Evolutionary conservation across 2,888 invertebrate species (phyloP).

Genomic region (Sericinus montela): DNA sequence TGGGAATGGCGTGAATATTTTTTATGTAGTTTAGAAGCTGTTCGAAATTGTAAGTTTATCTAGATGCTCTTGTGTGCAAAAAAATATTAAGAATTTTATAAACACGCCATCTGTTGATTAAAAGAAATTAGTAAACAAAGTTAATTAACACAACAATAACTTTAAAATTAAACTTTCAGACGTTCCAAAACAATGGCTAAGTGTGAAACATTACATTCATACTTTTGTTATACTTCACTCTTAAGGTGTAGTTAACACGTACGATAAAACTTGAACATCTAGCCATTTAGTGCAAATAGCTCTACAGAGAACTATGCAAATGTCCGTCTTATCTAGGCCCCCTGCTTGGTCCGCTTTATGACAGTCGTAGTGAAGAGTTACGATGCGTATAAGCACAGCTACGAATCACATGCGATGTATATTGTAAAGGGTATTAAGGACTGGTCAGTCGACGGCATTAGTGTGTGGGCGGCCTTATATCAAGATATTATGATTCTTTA

Average conservation of each 20-base stretch:
- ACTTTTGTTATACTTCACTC: too few species aligned
- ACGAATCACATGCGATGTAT: conserved; percentile 51
- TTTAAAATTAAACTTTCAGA: too few species aligned
- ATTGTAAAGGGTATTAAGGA: conserved; percentile 47
- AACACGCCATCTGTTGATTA: too few species aligned
- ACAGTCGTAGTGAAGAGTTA: conserved; percentile 34
- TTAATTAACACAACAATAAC: too few species aligned
- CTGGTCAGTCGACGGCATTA: conserved; percentile 12
- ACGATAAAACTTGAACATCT: not conserved
- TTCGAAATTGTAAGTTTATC: too few species aligned
- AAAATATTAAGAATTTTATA: too few species aligned
- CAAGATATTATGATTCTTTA: not conserved
- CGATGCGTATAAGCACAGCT: conserved; percentile 13
- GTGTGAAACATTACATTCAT: too few species aligned
- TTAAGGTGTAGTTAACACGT: not conserved
- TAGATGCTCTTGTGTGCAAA: too few species aligned
- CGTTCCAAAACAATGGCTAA: too few species aligned
- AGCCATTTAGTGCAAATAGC: not conserved
- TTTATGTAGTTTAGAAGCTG: too few species aligned
- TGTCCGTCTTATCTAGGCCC: conserved; percentile 41
- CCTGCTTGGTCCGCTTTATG: conserved; percentile 47
- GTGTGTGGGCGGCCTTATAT: conserved; percentile 2
- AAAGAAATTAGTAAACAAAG: too few species aligned
- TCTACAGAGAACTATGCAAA: conserved; percentile 26
- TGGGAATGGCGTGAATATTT: too few species aligned